Evolutionary conservation across 2,888 invertebrate genomes (phyloP), one percentile per base, ranked within the genome.

Genomic region (Thereva nobilitata): DNA sequence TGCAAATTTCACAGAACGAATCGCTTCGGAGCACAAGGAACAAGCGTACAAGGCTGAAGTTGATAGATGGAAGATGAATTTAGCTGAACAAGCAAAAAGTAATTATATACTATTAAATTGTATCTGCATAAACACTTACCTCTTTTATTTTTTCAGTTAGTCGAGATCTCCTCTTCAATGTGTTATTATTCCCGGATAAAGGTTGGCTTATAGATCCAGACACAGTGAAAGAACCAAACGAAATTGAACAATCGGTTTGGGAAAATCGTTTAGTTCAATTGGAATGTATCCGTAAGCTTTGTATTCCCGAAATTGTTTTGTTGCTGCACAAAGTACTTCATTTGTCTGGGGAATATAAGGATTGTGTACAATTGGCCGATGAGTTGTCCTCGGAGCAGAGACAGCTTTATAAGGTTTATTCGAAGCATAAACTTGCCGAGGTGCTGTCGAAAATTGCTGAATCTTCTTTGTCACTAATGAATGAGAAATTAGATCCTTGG

Each of bases 151-250:
- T n/a, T 64, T 56, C 85, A 89, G 89, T 87, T 66, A 90, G 93
- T 0, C 90, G 90, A 73, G 89, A 88, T 69, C 84, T 90, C 61
- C 83, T 97, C 5, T 93, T 91, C 79, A 95, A 95, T 80, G 90
- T 96, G 0, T 78, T 97, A 44, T 79, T 93, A 7, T 96, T 97
- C 77, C 93, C 95, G 3, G 91, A 93, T 73, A 91, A 89, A 37
- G 95, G 96, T 4, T 97, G 96, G 96, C 84, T 97, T 68, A 86
- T 87, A 52, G 95, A 95, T 77, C 84, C 86, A 10, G 84, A 79
- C 71, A 83, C 84, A 53, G 80, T 83, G 12, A 82, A 83, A 63
- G 84, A 83, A 68, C 83, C 83, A 0, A 72, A 74, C n/a, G 75
- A 78, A 52, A 72, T 83, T 78, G 83, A 84, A 57, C 79, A 79